Evolutionary conservation across 1,140 invertebrate species (phyloP).

Genomic region (Helicoverpa zea): DNA sequence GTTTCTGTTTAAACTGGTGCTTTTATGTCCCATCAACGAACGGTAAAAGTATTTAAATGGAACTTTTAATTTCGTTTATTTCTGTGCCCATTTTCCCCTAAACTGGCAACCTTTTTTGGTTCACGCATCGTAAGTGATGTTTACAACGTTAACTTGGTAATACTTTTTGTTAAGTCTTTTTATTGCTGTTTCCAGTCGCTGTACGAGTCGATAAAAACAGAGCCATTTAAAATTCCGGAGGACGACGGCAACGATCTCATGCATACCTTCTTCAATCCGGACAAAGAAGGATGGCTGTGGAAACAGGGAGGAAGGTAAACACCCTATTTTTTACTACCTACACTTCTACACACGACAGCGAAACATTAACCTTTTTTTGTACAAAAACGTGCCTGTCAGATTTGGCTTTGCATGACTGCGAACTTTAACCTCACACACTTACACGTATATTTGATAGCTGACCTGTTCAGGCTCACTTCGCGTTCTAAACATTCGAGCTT

Average conservation of each 20-base stretch:
- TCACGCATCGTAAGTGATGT: conserved; percentile 19
- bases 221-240: conserved; percentile 99
- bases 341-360: background rate
- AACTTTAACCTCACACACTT: conserved; percentile 24
- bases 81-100: background rate
- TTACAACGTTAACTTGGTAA: conserved; percentile 2
- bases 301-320: conserved; percentile 95
- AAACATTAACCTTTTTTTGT: no score
- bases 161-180: conserved; percentile 52
- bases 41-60: conserved; percentile 24
- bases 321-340: conserved; percentile 12
- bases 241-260: conserved; percentile 99
- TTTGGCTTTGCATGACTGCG: conserved; percentile 2
- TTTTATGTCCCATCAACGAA: conserved; percentile 25
- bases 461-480: conserved; percentile 18
- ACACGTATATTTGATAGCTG: conserved; percentile 6
- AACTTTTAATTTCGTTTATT: conserved; percentile 31
- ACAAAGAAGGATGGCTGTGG: conserved; percentile 99
- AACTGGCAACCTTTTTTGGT: conserved; percentile 21
- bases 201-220: conserved; percentile 99
- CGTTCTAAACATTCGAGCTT: background rate
- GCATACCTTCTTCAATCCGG: conserved; percentile 99
- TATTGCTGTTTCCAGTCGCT: conserved; percentile 91
- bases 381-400: background rate
- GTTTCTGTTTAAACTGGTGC: conserved; percentile 40